These are phyloP conservation scores for Boleophthalmus pectinirostris DNA, from an alignment of 2,113 vertebrate genomes.

Conservation along the genomic window DNA sequence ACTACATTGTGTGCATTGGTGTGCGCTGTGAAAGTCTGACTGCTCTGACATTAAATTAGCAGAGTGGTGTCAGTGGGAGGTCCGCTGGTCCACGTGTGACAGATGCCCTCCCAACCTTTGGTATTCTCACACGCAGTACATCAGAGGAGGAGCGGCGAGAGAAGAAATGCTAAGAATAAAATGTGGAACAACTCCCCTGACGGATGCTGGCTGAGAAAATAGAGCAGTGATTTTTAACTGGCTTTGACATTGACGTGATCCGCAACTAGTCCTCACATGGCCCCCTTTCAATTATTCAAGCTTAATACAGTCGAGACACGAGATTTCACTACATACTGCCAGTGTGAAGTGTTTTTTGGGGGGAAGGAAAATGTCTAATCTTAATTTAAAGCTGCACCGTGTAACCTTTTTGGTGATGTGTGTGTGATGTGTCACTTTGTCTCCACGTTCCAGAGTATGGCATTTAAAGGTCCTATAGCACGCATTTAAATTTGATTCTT, in stretches of 20 bases:
- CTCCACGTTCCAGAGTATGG: too few species aligned
- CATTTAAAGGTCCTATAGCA: too few species aligned
- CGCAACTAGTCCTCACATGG: constrained; percentile 9
- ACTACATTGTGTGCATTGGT: background rate
- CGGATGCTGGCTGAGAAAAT: constrained; percentile 56
- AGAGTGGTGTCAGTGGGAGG: constrained; percentile 30
- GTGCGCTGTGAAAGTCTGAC: constrained; percentile 12
- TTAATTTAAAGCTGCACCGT: too few species aligned
- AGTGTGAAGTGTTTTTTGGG: too few species aligned
- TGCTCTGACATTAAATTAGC: constrained; percentile 49
- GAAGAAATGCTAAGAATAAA: constrained; percentile 76
- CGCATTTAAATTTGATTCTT: too few species aligned
- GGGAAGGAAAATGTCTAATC: too few species aligned
- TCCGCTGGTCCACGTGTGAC: constrained; percentile 34
- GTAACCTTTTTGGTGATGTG: too few species aligned
- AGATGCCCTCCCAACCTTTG: constrained; percentile 55
- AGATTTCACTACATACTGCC: too few species aligned
- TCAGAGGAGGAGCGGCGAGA: constrained; percentile 46
- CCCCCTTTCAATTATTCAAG: background rate
- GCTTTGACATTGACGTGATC: constrained; percentile 35
- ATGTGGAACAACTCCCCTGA: constrained; percentile 75
- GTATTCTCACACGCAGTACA: constrained; percentile 63
- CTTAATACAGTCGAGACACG: background rate
- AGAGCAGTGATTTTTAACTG: constrained; percentile 60
- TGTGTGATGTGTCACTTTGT: too few species aligned